Evolutionary conservation across 2,888 invertebrate genomes (phyloP).

Genomic region (Drosophila meridiana): DNA sequence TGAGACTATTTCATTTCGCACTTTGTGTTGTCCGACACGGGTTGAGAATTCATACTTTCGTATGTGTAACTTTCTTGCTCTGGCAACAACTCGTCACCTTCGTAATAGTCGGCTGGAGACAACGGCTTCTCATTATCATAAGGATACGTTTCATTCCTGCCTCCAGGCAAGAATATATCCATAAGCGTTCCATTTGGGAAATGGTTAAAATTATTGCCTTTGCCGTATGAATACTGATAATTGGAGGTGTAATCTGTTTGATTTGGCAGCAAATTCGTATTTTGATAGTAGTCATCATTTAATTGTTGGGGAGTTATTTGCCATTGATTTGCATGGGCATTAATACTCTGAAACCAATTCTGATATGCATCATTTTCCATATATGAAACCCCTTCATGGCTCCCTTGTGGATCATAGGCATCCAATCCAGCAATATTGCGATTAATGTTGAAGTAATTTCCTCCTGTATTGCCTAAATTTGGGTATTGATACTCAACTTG

Average conservation of each 20-base stretch:
- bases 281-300: neutral
- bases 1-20: neutral
- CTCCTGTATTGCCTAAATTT: neutral
- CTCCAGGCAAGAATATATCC: neutral
- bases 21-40: neutral
- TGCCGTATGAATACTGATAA: neutral
- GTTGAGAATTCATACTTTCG: neutral
- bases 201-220: slow-evolving; percentile 18
- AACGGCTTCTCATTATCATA: neutral
- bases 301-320: neutral
- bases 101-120: neutral
- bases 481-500: neutral
- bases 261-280: neutral
- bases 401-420: neutral
- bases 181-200: slow-evolving; percentile 7
- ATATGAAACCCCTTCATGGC: neutral
- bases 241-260: neutral
- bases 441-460: neutral
- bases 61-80: neutral
- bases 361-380: neutral
- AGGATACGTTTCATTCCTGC: neutral
- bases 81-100: neutral
- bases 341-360: neutral
- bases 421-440: neutral
- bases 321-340: neutral